Conservation (phyloP, 1,140 invertebrate genomes). For the Stratiolaelaps scimitus region DNA sequence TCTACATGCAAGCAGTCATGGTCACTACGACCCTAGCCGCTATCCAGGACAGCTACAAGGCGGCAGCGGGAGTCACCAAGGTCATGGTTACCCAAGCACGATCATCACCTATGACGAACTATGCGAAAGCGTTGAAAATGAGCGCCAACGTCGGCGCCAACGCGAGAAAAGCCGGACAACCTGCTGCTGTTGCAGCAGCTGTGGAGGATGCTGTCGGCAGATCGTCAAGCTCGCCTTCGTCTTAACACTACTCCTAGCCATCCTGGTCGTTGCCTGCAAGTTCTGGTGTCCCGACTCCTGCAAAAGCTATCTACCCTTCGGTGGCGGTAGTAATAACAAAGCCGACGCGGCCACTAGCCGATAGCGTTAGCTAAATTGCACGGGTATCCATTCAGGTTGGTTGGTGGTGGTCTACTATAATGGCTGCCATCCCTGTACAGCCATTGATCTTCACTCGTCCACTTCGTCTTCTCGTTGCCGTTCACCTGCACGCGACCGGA, state of each 20-base stretch:
- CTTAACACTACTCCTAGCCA: slow-evolving; percentile 11
- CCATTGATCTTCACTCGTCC: too few species aligned
- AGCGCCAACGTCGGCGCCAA: slow-evolving; percentile 23
- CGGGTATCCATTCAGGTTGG: too few species aligned
- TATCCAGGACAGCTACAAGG: neutral
- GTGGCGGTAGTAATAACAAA: neutral
- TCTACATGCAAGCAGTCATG: too few species aligned
- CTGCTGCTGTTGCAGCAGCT: slow-evolving; percentile 4
- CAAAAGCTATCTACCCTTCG: slow-evolving; percentile 19
- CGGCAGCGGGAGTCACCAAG: too few species aligned
- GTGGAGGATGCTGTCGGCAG: slow-evolving; percentile 15
- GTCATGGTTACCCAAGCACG: slow-evolving; percentile 17
- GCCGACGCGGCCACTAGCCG: too few species aligned
- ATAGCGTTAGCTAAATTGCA: too few species aligned
- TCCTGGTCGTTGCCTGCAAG: slow-evolving; percentile 24
- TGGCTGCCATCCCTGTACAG: too few species aligned
- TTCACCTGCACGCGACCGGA: too few species aligned
- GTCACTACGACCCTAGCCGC: slow-evolving; percentile 7
- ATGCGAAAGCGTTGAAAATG: slow-evolving; percentile 25
- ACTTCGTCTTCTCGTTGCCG: too few species aligned
- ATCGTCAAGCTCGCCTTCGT: slow-evolving; percentile 16
- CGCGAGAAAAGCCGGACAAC: slow-evolving; percentile 1
- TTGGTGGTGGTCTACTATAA: too few species aligned
- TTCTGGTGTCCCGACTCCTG: slow-evolving; percentile 25
- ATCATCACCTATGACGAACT: slow-evolving; percentile 28